A percentile compares a stretch with the other conserved stretches of the same genome.
Conservation (phyloP, 2,113 vertebrate genomes). For the Chionodraco myersi region DNA sequence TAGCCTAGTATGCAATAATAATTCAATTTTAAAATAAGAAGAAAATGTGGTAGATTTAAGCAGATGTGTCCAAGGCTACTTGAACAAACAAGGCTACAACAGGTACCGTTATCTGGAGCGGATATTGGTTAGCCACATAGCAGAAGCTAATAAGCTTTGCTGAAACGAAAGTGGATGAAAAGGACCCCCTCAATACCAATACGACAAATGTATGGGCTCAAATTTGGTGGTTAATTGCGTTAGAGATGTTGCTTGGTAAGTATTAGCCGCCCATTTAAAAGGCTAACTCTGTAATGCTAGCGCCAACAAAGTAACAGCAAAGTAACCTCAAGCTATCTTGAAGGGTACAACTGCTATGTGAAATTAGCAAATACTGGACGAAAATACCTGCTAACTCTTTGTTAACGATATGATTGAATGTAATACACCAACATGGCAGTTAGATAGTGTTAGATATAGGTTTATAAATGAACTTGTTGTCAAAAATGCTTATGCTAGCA, state of each 20-base stretch:
- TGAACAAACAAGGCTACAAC: slow-evolving; percentile 10
- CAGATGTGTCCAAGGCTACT: not conserved
- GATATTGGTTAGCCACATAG: slow-evolving; percentile 9
- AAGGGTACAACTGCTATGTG: not conserved
- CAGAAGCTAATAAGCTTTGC: slow-evolving; percentile 1
- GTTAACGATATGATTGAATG: not conserved
- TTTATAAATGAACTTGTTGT: not conserved
- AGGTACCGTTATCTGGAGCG: slow-evolving; percentile 36
- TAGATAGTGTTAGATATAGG: not conserved
- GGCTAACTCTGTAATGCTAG: slow-evolving; percentile 37
- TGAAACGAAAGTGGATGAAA: not conserved
- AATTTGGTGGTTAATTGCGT: not conserved
- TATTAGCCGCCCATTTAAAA: slow-evolving; percentile 36
- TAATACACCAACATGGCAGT: not conserved
- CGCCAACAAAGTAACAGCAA: slow-evolving; percentile 40
- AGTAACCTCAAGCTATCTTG: slow-evolving; percentile 35
- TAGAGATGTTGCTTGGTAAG: not conserved
- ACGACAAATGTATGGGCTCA: not conserved
- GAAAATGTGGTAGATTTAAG: no score
- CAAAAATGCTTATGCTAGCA: slow-evolving; percentile 40
- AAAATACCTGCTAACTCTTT: not conserved
- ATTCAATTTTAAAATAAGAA: not conserved
- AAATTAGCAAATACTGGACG: not conserved
- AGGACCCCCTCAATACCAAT: not conserved
- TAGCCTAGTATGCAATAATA: not conserved